These are phyloP conservation scores for Drosophila lacteicornis DNA, from an alignment of 1,140 invertebrate genomes.

Conservation along the genomic window DNA sequence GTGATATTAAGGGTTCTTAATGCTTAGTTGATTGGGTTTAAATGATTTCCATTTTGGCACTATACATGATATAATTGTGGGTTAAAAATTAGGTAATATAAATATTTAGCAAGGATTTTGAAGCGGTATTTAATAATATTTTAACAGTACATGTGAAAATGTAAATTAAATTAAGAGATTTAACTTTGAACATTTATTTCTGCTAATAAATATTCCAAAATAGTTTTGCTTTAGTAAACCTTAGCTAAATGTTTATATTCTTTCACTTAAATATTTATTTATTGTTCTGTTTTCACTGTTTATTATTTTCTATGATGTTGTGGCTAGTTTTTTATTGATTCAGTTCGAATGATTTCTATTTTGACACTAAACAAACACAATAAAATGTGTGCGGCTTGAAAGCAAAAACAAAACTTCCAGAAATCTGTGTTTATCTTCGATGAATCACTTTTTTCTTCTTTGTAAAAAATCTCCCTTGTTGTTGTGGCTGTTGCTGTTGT, in stretches of 20 bases:
- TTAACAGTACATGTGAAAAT: too few species aligned
- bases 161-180: too few species aligned
- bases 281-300: not conserved
- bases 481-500: not conserved
- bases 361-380: constrained; percentile 57
- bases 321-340: constrained; percentile 35
- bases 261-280: not conserved
- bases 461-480: constrained; percentile 17
- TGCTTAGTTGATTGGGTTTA: constrained; percentile 46
- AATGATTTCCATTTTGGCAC: constrained; percentile 80
- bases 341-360: constrained; percentile 70
- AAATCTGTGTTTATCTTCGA: constrained; percentile 17
- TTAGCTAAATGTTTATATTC: not conserved
- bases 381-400: constrained; percentile 16
- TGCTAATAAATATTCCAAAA: too few species aligned
- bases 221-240: not conserved
- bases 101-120: not conserved
- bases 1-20: constrained; percentile 5
- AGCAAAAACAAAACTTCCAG: constrained; percentile 14
- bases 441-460: constrained; percentile 32
- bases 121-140: not conserved
- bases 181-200: not conserved
- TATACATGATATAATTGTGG: constrained; percentile 23
- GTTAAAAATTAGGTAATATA: not conserved
- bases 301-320: constrained; percentile 14